Evolutionary conservation across 37 sponge, comb jelly and placozoan species (phyloP).

Genomic region (Hexactinellida sp.): DNA sequence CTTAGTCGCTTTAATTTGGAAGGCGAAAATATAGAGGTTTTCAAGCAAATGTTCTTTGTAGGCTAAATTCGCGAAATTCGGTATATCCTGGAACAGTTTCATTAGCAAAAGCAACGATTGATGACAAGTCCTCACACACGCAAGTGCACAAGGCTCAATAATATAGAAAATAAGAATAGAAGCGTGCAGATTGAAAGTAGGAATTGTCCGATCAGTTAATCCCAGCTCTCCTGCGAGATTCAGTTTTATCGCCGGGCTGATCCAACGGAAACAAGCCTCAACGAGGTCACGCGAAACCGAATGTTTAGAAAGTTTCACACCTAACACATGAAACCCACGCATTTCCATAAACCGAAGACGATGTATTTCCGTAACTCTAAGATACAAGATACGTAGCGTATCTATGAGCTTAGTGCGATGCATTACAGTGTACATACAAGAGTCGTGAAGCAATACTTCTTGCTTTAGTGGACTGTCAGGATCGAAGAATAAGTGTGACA

Average conservation of each 20-base stretch:
- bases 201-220: background rate
- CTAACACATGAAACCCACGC: background rate
- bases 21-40: background rate
- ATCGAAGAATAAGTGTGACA: background rate
- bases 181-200: background rate
- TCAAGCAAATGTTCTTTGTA: conserved; percentile 8
- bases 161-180: background rate
- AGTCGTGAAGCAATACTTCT: background rate
- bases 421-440: background rate
- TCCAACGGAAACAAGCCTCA: conserved; percentile 7
- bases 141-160: background rate
- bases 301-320: background rate
- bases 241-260: background rate
- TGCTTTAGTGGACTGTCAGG: background rate
- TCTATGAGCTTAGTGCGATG: conserved; percentile 10
- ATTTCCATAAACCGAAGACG: background rate
- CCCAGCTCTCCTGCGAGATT: background rate
- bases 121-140: background rate
- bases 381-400: background rate
- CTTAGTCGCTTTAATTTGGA: background rate
- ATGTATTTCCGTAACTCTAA: background rate
- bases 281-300: background rate
- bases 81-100: conserved; percentile 12
- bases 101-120: background rate
- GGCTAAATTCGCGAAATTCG: background rate